Base-by-base conservation (phyloP, 2,888 invertebrate genomes). In the Stegana nigrithorax region DNA sequence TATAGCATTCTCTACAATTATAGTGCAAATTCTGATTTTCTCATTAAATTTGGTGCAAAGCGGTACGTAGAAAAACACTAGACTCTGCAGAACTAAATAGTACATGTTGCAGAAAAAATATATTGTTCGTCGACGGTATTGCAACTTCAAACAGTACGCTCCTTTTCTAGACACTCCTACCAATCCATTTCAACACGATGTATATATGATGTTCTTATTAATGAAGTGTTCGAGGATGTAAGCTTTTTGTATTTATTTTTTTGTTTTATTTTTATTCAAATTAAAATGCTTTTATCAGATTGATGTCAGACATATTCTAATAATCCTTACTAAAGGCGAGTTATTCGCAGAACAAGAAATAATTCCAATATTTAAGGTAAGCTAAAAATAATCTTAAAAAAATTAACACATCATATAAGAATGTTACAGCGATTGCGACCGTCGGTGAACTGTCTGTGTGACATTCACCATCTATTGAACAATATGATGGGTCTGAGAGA, bases 181-280 rank as follows among this genome's bases (percentile, higher is more conserved):
- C 63, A 75, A 4, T 86, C 85, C 62, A 75, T 87, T 17, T 81
- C 86, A 10, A 74, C 80, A 12, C 72, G 80, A 0, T 68, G 79
- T 59, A 77, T 87, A 7, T 73, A 85, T 32, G 85, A 86, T 64
- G 68, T 86, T 12, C 83, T 86, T 1, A 83, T 87, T 10, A 87
- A 87, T 62, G 87, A 87, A 81, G 86, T 87, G 1, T 82, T 87
- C 23, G 83, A 84, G 53, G 77, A 85, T 78, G 87, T 87, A 12
- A 21, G 0, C 3, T 4, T 3, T n/a, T 8, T 29, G 7, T 23
- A 26, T n/a, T n/a, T 19, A 4, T 10, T 32, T 44, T 59, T 14
- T n/a, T 19, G 4, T 10, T 32, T 44, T 59, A 7, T 32, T 27
- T 19, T 14, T 19, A 5, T 19, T 25, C 4, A 21, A 19, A 1